Conservation (phyloP, 37 sponge, comb jelly and placozoan genomes). For the Aplysina aerophoba region DNA sequence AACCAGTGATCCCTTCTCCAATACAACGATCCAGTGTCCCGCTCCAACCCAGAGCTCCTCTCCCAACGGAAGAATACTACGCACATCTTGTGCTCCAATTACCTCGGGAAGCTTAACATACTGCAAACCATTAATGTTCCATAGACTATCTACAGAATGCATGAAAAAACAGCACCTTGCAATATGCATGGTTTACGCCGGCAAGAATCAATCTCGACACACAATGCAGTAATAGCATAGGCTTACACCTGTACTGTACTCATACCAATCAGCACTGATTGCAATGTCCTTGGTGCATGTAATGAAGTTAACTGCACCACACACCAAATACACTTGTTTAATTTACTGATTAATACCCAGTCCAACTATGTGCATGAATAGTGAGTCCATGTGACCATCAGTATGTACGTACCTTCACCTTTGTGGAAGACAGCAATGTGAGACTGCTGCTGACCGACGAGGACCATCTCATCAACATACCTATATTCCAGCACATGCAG, state of each 20-base stretch:
- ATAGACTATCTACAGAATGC: conserved; percentile 13
- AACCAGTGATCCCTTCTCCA: conserved; percentile 27
- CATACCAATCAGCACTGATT: too few species aligned
- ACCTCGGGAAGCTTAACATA: conserved; percentile 31
- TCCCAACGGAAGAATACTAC: conserved; percentile 38
- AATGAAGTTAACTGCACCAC: too few species aligned
- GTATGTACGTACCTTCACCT: neutral
- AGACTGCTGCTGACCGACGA: neutral
- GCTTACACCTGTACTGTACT: too few species aligned
- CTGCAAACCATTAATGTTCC: conserved; percentile 57
- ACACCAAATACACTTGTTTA: too few species aligned
- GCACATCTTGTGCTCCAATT: conserved; percentile 41
- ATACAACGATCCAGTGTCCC: conserved; percentile 47
- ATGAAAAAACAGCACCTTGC: too few species aligned
- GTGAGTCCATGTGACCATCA: neutral
- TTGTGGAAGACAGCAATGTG: neutral
- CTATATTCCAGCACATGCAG: too few species aligned
- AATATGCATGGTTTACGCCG: too few species aligned
- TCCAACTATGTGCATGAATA: too few species aligned
- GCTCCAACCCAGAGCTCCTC: conserved; percentile 60
- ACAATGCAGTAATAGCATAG: too few species aligned
- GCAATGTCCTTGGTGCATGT: too few species aligned
- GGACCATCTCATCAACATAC: neutral
- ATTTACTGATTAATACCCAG: too few species aligned
- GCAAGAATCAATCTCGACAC: too few species aligned